phyloP scores from a whole-genome alignment of 2,113 vertebrate genomes.

The Potamarius usumacintae region DNA sequence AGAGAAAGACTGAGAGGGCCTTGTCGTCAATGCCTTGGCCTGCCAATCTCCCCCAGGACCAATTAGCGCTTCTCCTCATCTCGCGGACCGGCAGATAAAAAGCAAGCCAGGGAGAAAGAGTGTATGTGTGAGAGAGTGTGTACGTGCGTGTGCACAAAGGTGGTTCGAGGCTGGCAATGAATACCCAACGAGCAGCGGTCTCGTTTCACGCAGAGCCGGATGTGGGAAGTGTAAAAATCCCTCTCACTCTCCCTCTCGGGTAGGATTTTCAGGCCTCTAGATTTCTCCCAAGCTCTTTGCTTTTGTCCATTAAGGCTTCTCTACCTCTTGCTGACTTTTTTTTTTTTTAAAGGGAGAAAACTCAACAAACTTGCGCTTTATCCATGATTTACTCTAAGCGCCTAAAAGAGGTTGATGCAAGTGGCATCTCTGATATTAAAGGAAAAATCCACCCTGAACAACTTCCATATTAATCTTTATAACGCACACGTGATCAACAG shows the following conservation, averaged over 20 bases:
- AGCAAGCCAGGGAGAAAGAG: conserved; percentile 63
- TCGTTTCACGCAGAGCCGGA: conserved; percentile 76
- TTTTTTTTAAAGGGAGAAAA: conserved; percentile 60
- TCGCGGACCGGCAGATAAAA: conserved; percentile 91
- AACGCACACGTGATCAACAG: too few species aligned
- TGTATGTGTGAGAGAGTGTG: conserved; percentile 22
- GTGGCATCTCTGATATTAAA: conserved; percentile 64
- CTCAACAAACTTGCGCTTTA: background rate
- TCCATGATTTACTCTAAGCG: conserved; percentile 62
- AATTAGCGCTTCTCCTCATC: conserved; percentile 92
- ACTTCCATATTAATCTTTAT: background rate
- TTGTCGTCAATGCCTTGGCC: conserved; percentile 83
- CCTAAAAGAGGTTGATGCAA: conserved; percentile 61
- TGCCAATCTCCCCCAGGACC: conserved; percentile 90
- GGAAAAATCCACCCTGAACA: background rate
- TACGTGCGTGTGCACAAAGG: conserved; percentile 56
- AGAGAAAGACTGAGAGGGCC: conserved; percentile 61
- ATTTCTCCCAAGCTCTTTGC: conserved; percentile 59
- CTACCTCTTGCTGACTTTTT: conserved; percentile 55
- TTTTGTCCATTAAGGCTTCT: conserved; percentile 67
- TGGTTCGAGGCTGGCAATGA: conserved; percentile 69
- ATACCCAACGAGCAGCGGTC: conserved; percentile 76
- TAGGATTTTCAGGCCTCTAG: conserved; percentile 77
- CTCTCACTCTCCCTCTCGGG: conserved; percentile 77
- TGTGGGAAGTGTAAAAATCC: conserved; percentile 81